Evolutionary conservation across 2,113 vertebrate species (phyloP).

Genomic region (Cyanoramphus novaezelandiae): DNA sequence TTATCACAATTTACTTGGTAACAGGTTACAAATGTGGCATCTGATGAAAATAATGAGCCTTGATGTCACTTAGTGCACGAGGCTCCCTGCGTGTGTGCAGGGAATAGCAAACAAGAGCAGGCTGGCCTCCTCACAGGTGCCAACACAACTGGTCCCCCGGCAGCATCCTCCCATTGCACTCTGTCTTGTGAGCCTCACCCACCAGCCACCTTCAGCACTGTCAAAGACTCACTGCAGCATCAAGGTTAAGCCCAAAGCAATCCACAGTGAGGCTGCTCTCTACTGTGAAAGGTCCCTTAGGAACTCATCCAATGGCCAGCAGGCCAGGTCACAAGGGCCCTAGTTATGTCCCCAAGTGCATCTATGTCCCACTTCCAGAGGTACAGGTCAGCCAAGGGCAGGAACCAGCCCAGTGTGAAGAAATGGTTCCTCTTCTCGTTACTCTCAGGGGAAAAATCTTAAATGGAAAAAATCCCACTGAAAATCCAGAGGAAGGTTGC

Average conservation of each 20-base stretch:
- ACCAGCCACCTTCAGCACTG: background rate
- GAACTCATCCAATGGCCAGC: background rate
- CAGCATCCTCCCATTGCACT: background rate
- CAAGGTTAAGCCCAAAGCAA: background rate
- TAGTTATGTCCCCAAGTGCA: background rate
- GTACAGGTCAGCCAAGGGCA: background rate
- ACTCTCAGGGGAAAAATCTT: background rate
- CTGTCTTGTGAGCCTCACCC: background rate
- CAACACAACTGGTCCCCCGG: background rate
- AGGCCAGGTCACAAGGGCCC: background rate
- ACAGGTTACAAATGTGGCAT: constrained; percentile 93
- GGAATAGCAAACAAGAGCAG: constrained; percentile 82
- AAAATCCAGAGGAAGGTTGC: background rate
- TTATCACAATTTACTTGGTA: constrained; percentile 90
- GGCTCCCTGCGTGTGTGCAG: constrained; percentile 75
- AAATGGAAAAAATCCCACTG: background rate
- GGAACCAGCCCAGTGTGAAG: background rate
- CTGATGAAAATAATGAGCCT: constrained; percentile 94
- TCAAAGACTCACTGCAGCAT: background rate
- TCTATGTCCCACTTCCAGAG: background rate
- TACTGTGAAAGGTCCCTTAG: background rate
- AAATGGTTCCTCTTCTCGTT: background rate
- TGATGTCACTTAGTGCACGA: constrained; percentile 88
- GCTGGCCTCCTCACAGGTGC: constrained; percentile 5
- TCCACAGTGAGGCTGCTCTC: background rate